phyloP scores from a whole-genome alignment of 1,140 invertebrate species.

The Drosophila murphyi region DNA sequence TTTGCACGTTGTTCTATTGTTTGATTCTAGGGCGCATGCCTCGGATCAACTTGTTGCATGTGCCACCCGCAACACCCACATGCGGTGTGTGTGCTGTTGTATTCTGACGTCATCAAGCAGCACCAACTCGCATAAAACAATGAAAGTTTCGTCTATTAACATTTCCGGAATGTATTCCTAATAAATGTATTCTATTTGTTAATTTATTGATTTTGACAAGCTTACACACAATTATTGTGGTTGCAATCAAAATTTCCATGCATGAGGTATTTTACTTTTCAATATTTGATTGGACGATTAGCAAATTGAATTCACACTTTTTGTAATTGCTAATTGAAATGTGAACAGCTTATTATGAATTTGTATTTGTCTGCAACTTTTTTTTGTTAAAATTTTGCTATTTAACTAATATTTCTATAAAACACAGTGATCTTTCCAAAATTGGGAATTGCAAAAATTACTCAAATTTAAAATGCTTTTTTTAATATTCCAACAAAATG shows the following conservation, averaged over 20 bases:
- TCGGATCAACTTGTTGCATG: constrained; percentile 66
- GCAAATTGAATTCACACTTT: constrained; percentile 38
- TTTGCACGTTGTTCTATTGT: constrained; percentile 51
- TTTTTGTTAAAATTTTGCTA: not conserved
- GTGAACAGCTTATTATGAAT: constrained; percentile 10
- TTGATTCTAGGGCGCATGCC: constrained; percentile 42
- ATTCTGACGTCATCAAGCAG: constrained; percentile 11
- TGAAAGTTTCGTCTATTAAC: not conserved
- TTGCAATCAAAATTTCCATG: constrained; percentile 53
- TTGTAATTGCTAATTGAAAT: constrained; percentile 62
- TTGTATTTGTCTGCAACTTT: not conserved
- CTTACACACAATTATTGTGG: constrained; percentile 18
- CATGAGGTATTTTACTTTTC: constrained; percentile 19
- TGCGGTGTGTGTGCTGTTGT: too few species aligned
- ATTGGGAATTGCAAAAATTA: not conserved
- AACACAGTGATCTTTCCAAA: not conserved
- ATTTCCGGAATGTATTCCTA: not conserved
- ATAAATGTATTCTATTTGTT: constrained; percentile 21
- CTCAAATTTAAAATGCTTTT: not conserved
- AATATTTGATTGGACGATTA: constrained; percentile 54
- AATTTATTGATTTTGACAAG: constrained; percentile 25
- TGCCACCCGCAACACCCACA: not conserved
- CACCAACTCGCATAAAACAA: not conserved
- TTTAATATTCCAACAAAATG: too few species aligned
- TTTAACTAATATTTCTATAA: not conserved